Evolutionary conservation across 2,797 vertebrate genomes (phyloP), one percentile per base, ranked within the genome.

Genomic region (Schizothorax lantsangensis): DNA sequence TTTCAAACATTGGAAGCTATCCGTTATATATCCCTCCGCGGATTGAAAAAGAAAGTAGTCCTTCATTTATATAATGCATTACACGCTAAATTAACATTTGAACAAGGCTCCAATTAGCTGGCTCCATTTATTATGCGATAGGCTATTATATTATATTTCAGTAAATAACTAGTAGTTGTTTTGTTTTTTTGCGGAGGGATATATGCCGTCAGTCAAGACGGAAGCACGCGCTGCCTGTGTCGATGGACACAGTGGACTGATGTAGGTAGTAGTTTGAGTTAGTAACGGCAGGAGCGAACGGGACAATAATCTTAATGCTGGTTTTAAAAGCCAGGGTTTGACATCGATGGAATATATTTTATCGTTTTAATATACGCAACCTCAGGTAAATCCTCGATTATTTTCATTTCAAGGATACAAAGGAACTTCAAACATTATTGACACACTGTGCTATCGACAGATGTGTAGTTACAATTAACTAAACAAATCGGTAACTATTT

Each of bases 1-100:
- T 81, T 90, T 94, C 82, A 95, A 95, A 77, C 17, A 47, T 62
- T 1, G 7, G 83, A 38, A 19, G 52, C 81, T 3, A 33, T 71
- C 2, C 3, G 57, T 19, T 47, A 7, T 21, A 30, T 75, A 92
- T 92, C 73, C 52, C 19, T 95, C 93, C 95, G 94, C 94, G 30
- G 15, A 85, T 26, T 87, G 26, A 64, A 91, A 94, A 93, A 95
- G 92, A 95, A 95, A 94, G 86, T 96, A 96, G 95, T 93, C 2
- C 93, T 17, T 59, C 1, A 8, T 19, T 14, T 3, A 7, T n/a
- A 15, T 77, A 43, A 12, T 5, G 0, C 11, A 33, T 10, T 40
- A 6, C 26, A 23, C 15, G 5, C 26, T 12, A 38, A 10, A 30
- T 15, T 2, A 30, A 23, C 6, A 4, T 71, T 38, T 10, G 0